These are phyloP conservation scores for Macropodus opercularis DNA, from an alignment of 2,797 vertebrate genomes.

Conservation along the genomic window DNA sequence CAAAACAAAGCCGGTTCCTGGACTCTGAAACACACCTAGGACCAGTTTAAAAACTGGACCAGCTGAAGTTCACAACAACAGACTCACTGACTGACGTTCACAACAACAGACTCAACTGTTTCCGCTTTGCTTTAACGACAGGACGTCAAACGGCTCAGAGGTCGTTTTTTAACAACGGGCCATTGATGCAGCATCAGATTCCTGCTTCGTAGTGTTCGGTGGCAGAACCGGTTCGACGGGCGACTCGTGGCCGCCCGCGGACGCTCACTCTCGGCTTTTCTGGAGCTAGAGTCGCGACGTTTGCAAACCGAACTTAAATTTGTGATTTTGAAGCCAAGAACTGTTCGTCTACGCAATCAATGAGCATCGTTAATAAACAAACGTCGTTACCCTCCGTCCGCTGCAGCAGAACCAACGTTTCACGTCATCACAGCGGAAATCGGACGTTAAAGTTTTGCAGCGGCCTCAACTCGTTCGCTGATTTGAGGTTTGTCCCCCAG, in stretches of 20 bases:
- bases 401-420: background rate
- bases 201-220: no score
- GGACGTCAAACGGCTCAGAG: background rate
- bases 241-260: background rate
- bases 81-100: no score
- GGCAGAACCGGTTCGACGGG: background rate
- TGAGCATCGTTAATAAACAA: accelerated
- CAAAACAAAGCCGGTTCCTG: constrained; percentile 52
- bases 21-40: background rate
- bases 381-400: background rate
- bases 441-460: accelerated
- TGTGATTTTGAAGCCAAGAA: background rate
- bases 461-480: background rate
- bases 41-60: no score
- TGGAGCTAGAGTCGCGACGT: background rate
- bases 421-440: background rate
- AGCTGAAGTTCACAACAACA: no score
- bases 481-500: constrained; percentile 37
- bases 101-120: no score
- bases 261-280: background rate
- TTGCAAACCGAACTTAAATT: background rate
- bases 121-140: no score
- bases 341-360: background rate
- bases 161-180: background rate
- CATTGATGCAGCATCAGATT: background rate